Percentiles rank a stretch among this genome's conserved stretches.
These are phyloP conservation scores for Eubasilissa splendida DNA, from an alignment of 2,888 invertebrate genomes.

Conservation along the genomic window DNA sequence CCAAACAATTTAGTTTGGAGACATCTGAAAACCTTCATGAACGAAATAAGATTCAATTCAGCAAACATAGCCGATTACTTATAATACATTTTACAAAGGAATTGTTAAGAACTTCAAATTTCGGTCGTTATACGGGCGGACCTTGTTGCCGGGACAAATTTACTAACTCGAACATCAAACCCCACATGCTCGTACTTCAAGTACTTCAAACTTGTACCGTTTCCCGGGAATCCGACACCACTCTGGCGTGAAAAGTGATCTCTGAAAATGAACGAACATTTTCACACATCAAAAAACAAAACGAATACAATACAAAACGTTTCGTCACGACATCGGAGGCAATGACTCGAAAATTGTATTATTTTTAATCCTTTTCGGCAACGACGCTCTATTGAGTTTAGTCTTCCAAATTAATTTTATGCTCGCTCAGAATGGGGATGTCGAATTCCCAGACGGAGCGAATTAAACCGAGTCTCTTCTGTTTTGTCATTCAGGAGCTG, in stretches of 20 bases:
- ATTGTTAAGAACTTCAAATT: no score
- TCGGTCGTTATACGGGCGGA: no score
- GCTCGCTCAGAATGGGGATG: conserved; percentile 16
- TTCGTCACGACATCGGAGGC: conserved; percentile 20
- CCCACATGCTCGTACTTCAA: no score
- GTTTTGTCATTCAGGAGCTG: neutral
- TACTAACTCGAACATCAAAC: conserved; percentile 24
- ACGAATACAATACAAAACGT: neutral
- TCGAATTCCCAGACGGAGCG: conserved; percentile 12
- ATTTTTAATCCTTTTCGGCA: conserved; percentile 30
- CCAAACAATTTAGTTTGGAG: no score
- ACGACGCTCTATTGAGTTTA: conserved; percentile 20
- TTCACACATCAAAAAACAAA: conserved; percentile 35
- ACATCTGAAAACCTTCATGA: no score
- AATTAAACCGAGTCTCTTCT: neutral
- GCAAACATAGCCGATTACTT: no score
- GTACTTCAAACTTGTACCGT: conserved; percentile 1
- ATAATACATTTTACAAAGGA: no score
- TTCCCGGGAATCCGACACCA: neutral
- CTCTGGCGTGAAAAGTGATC: conserved; percentile 13
- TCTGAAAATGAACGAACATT: conserved; percentile 31
- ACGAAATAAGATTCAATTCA: no score
- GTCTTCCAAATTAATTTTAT: conserved; percentile 30
- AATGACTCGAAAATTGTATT: conserved; percentile 24
- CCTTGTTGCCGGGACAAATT: neutral